Conservation (phyloP, 2,888 invertebrate genomes). For the Phyllotreta cruciferae region DNA sequence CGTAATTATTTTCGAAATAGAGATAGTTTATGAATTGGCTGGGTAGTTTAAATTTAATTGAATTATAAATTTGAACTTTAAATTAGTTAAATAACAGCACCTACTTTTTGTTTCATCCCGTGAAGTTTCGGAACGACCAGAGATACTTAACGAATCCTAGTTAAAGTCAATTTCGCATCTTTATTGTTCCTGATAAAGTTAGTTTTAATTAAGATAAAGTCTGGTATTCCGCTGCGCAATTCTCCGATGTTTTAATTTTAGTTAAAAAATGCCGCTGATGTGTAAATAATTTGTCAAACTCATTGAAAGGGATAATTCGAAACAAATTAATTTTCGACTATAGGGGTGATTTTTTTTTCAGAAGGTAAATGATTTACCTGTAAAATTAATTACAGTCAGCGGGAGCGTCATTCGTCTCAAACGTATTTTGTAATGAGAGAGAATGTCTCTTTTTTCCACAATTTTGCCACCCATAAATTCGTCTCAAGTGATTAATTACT, state of each 20-base stretch:
- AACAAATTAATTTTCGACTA: too few relatives aligned
- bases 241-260: slow-evolving; percentile 23
- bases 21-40: too few relatives aligned
- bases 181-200: slow-evolving; percentile 27
- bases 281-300: not conserved
- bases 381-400: slow-evolving; percentile 9
- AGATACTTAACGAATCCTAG: slow-evolving; percentile 20
- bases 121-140: slow-evolving; percentile 13
- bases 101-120: slow-evolving; percentile 15
- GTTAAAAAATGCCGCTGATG: slow-evolving; percentile 7
- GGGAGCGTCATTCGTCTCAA: slow-evolving; percentile 6
- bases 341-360: too few relatives aligned
- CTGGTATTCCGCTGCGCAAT: slow-evolving; percentile 14
- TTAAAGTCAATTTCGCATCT: slow-evolving; percentile 27
- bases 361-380: not conserved
- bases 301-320: too few relatives aligned
- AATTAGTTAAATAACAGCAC: slow-evolving; percentile 23
- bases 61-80: slow-evolving; percentile 8
- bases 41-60: not conserved
- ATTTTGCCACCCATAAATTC: slow-evolving; percentile 15
- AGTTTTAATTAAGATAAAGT: slow-evolving; percentile 28
- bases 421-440: slow-evolving; percentile 6
- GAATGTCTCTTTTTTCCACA: slow-evolving; percentile 1
- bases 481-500: slow-evolving; percentile 23
- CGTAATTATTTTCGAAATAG: too few relatives aligned